Conservation (phyloP, 2,888 invertebrate species). For the Drosophila yooni region DNA sequence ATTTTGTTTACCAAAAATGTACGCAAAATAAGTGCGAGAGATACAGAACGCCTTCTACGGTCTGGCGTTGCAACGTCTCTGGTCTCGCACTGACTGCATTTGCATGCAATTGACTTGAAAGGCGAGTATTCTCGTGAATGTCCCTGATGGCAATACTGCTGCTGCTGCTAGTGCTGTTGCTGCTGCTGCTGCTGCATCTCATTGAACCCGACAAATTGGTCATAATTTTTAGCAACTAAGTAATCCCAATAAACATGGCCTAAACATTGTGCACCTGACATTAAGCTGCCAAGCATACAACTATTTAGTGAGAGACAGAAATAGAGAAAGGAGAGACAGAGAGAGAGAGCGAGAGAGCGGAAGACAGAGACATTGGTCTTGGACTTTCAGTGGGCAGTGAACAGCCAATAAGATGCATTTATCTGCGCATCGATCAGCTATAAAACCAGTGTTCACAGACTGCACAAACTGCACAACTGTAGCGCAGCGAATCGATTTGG, state of each 20-base stretch:
- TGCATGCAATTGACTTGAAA: slow-evolving; percentile 81
- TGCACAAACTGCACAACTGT: slow-evolving; percentile 34
- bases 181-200: slow-evolving; percentile 50
- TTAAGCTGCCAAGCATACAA: slow-evolving; percentile 71
- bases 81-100: slow-evolving; percentile 51
- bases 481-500: slow-evolving; percentile 68
- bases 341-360: background rate
- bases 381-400: slow-evolving; percentile 49
- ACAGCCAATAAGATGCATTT: slow-evolving; percentile 73
- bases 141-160: slow-evolving; percentile 23
- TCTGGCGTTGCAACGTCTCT: slow-evolving; percentile 31
- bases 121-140: slow-evolving; percentile 42
- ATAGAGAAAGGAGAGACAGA: background rate
- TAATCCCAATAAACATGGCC: slow-evolving; percentile 82
- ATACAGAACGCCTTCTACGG: slow-evolving; percentile 72
- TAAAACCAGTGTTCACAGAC: slow-evolving; percentile 28
- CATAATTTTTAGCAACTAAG: slow-evolving; percentile 79
- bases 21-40: slow-evolving; percentile 77
- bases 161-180: slow-evolving; percentile 11
- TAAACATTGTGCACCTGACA: slow-evolving; percentile 77
- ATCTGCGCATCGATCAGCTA: slow-evolving; percentile 74
- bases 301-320: slow-evolving; percentile 14
- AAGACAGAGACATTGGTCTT: slow-evolving; percentile 33
- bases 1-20: slow-evolving; percentile 79
- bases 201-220: slow-evolving; percentile 81